These are phyloP conservation scores for Pseudorectes ferrugineus DNA, from an alignment of 2,113 vertebrate species.

Conservation along the genomic window DNA sequence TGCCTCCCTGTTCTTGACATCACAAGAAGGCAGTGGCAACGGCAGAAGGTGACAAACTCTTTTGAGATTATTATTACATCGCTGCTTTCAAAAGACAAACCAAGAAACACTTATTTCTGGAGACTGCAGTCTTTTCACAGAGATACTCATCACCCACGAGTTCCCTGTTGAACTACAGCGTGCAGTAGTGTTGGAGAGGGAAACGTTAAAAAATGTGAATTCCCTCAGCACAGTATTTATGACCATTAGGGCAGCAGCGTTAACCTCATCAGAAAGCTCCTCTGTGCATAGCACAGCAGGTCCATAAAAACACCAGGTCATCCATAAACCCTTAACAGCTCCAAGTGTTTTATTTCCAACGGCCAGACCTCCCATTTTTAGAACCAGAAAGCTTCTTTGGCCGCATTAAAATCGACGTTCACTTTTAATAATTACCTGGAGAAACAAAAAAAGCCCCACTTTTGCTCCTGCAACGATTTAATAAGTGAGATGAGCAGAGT, in stretches of 20 bases:
- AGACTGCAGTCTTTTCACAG: neutral
- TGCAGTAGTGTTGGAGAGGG: accelerated
- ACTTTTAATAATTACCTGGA: neutral
- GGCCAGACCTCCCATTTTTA: neutral
- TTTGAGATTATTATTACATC: neutral
- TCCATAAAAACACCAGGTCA: neutral
- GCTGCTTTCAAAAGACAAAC: neutral
- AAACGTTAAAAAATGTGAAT: neutral
- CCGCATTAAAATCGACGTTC: accelerated
- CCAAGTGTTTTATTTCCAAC: neutral
- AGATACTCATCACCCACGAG: neutral
- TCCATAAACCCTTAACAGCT: neutral
- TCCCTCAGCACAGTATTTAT: neutral
- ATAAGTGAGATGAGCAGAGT: neutral
- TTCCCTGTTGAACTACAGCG: neutral
- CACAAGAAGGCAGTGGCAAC: neutral
- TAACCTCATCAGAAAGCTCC: neutral
- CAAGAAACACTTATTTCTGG: neutral
- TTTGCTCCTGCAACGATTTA: neutral
- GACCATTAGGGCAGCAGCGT: neutral
- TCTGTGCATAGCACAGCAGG: neutral
- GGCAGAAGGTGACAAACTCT: neutral
- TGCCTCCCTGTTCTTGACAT: neutral
- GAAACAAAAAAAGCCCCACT: neutral
- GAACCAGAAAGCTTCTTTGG: accelerated